phyloP scores from a whole-genome alignment of 2,113 vertebrate species.

The Edolisoma coerulescens region DNA sequence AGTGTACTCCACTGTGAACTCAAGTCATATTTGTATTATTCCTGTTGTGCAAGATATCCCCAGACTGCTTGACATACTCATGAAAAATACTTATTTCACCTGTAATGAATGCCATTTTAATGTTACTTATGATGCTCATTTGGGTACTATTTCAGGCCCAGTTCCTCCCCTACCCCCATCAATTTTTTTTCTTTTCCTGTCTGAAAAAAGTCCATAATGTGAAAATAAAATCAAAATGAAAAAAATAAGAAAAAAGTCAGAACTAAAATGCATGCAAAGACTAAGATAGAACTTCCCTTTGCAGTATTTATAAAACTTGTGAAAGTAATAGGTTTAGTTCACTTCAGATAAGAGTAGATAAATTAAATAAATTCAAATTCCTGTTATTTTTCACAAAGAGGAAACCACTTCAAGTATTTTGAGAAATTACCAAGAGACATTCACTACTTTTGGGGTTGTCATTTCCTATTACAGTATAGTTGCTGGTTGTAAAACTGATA shows the following conservation, averaged over 20 bases:
- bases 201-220: not conserved
- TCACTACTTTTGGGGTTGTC: not conserved
- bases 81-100: not conserved
- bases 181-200: accelerated
- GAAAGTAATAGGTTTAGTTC: not conserved
- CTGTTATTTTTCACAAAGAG: not conserved
- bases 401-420: not conserved
- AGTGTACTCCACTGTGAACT: not conserved
- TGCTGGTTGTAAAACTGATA: not conserved
- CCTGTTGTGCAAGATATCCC: not conserved
- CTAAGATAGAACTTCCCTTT: not conserved
- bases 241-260: not conserved
- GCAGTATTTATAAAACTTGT: not conserved
- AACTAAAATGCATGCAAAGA: not conserved
- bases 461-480: not conserved
- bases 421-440: not conserved
- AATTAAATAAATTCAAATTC: not conserved
- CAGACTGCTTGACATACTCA: not conserved
- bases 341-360: not conserved
- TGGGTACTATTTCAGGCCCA: not conserved
- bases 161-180: accelerated
- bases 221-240: not conserved
- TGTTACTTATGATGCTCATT: not conserved
- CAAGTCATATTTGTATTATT: not conserved
- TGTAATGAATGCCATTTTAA: not conserved